Evolutionary conservation across 1,140 invertebrate genomes (phyloP).

Genomic region (Penaeus chinensis): DNA sequence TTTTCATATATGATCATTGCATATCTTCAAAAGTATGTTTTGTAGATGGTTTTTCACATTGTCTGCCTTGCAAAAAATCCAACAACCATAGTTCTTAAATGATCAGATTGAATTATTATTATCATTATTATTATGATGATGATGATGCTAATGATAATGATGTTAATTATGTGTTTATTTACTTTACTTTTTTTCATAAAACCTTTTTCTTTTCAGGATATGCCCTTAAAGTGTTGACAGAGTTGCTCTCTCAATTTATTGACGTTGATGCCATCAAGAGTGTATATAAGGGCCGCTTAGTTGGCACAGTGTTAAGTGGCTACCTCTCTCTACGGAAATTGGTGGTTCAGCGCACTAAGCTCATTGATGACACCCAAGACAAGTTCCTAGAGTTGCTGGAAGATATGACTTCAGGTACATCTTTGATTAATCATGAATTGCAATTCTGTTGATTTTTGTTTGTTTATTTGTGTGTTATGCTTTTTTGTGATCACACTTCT

Average conservation of each 20-base stretch:
- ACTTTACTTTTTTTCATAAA: no score
- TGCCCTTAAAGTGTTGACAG: conserved; percentile 86
- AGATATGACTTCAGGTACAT: conserved; percentile 90
- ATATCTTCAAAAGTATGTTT: no score
- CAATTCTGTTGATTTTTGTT: background rate
- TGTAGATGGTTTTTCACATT: no score
- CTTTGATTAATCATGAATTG: conserved; percentile 26
- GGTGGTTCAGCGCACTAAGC: conserved; percentile 92
- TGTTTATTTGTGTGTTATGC: conserved; percentile 24
- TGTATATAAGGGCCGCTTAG: conserved; percentile 88
- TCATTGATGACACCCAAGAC: conserved; percentile 97
- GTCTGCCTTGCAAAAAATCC: no score
- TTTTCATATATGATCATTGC: no score
- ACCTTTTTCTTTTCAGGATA: conserved; percentile 72
- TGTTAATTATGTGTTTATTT: no score
- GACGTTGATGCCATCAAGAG: conserved; percentile 84
- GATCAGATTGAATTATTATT: no score
- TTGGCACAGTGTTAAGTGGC: conserved; percentile 91
- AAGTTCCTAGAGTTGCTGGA: conserved; percentile 93
- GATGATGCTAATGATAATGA: no score
- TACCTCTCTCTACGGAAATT: conserved; percentile 91
- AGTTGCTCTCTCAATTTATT: conserved; percentile 85
- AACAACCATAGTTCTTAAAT: no score
- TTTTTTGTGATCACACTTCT: conserved; percentile 40
- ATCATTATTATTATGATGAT: no score